Conservation (phyloP, 2,113 vertebrate species). For the Hippocampus mohnikei region DNA sequence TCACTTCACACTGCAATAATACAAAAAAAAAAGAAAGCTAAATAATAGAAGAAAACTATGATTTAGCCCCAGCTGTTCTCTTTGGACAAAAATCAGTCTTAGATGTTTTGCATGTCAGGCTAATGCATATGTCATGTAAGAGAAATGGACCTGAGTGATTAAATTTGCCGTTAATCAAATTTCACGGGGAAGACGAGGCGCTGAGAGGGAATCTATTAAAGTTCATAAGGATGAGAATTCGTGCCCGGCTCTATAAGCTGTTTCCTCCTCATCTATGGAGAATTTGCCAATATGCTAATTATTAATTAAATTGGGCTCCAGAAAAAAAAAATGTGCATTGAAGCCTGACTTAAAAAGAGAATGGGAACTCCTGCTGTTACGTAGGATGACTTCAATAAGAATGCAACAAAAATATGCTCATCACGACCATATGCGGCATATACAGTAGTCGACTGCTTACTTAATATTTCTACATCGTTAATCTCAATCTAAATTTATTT, state of each 20-base stretch:
- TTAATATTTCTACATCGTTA: background rate
- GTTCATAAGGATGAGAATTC: conserved; percentile 28
- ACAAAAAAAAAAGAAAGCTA: background rate
- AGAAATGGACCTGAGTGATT: conserved; percentile 68
- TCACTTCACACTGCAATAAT: background rate
- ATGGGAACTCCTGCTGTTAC: background rate
- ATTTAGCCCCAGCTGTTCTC: conserved; percentile 33
- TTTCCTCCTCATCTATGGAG: conserved; percentile 9
- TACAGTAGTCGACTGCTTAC: background rate
- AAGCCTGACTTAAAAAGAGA: background rate
- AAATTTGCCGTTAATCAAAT: conserved; percentile 52
- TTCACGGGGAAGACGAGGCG: conserved; percentile 48
- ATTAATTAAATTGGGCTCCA: conserved; percentile 1
- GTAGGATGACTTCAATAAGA: background rate
- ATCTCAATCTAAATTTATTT: background rate
- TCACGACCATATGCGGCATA: background rate
- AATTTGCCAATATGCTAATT: conserved; percentile 15
- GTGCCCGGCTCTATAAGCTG: background rate
- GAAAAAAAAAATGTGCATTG: background rate
- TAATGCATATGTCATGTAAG: conserved; percentile 62
- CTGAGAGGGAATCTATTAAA: conserved; percentile 46
- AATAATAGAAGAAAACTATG: conserved; percentile 18
- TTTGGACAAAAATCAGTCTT: conserved; percentile 45
- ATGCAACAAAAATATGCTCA: background rate
- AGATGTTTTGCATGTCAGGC: conserved; percentile 48